These are phyloP conservation scores for Aplodontia rufa DNA, from an alignment of 2,113 vertebrate species.

Conservation along the genomic window DNA sequence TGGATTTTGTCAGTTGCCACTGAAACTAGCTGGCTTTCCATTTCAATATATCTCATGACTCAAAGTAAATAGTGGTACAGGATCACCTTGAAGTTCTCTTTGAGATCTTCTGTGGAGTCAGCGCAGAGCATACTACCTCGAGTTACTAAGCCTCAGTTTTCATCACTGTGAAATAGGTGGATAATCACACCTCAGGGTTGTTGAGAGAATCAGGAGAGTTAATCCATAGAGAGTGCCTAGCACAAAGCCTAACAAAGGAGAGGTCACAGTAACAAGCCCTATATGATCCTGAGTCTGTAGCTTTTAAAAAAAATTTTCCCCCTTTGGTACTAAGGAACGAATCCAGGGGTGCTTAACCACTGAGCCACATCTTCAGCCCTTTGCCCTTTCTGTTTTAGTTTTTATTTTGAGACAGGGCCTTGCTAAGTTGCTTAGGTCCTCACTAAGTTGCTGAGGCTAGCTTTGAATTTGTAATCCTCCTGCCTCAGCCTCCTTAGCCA, in stretches of 20 bases:
- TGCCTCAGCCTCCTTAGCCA: too few relatives aligned
- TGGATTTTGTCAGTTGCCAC: constrained; percentile 21
- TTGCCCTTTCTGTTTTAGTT: too few relatives aligned
- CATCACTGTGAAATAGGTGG: constrained; percentile 17
- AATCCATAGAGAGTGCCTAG: background rate
- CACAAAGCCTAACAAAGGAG: background rate
- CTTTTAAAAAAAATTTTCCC: constrained; percentile 43
- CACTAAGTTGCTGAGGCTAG: too few relatives aligned
- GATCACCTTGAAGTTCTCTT: constrained; percentile 11
- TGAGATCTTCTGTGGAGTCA: background rate
- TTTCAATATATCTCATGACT: constrained; percentile 38
- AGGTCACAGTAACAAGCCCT: background rate
- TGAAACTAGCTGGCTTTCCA: constrained; percentile 23
- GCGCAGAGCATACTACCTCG: background rate
- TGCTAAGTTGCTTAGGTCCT: too few relatives aligned
- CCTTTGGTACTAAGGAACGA: too few relatives aligned
- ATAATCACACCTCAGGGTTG: background rate
- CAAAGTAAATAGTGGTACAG: background rate
- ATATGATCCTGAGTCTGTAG: background rate
- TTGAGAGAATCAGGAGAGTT: background rate
- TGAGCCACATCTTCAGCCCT: too few relatives aligned
- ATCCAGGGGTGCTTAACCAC: too few relatives aligned
- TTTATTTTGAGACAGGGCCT: too few relatives aligned
- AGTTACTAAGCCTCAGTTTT: constrained; percentile 7
- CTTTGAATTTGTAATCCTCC: too few relatives aligned